Base-by-base conservation (phyloP, 1,140 invertebrate genomes). In the Scaptomyza graminum region DNA sequence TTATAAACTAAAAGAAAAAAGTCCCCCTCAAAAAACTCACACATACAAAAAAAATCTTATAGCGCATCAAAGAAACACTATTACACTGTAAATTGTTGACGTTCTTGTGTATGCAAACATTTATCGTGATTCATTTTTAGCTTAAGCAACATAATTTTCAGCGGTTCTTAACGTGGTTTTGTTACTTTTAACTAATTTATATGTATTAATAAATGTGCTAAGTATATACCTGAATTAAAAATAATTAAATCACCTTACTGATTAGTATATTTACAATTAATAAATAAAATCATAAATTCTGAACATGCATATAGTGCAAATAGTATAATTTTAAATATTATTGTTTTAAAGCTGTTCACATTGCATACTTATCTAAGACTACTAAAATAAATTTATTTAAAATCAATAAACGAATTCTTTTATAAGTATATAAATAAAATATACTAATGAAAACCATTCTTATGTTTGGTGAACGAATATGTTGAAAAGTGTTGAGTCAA, bases 131-230 rank as follows among this genome's bases (percentile, higher is more conserved):
- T 87, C 68, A 81, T 77, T 46, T 43, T 81, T 64, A 81, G 47
- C 61, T 73, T 76, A 80, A 74, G 69, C 64, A 18, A 66, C 67
- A 62, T 76, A 64, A 68, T 41, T 60, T 50, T 63, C 25, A 76
- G 49, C 51, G 31, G 80, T 62, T 76, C 22, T 41, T 13, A 43
- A 55, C 63, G 74, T 28, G 51, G 71, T 67, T 63, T 65, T 74
- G 59, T 74, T 66, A 77, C 61, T 74, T 74, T 49, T 41, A 74
- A 69, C 46, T 18, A 22, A 64, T 8, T 11, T 51, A 52, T 63
- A 52, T 63, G 18, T 56, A 44, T 81, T 54, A 70, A 82, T 69
- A 62, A 79, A 79, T 80, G 76, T 76, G 76, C 68, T 85, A 87
- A 81, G 77, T 85, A 87, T 74, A 57, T 16, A 25, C 25, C 5